These are phyloP conservation scores for Diabrotica balteata DNA, from an alignment of 2,888 invertebrate species.

Conservation along the genomic window DNA sequence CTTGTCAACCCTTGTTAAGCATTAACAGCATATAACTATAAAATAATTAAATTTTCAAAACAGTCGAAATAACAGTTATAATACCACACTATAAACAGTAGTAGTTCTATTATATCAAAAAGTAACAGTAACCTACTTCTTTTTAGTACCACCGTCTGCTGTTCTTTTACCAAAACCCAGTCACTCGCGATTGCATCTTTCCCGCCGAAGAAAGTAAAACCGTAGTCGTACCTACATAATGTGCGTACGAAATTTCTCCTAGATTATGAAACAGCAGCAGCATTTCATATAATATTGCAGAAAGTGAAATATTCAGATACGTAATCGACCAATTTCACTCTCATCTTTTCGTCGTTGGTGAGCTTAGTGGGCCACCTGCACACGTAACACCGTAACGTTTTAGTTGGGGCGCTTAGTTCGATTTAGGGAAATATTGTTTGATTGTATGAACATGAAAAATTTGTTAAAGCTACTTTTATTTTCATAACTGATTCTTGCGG, in stretches of 20 bases:
- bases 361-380: slow-evolving; percentile 12
- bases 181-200: slow-evolving; percentile 6
- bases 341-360: slow-evolving; percentile 24
- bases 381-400: not conserved
- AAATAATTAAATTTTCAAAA: no score
- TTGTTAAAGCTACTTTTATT: no score
- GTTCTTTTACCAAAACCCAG: slow-evolving; percentile 1
- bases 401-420: no score
- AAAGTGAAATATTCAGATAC: slow-evolving; percentile 29
- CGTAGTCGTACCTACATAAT: slow-evolving; percentile 15
- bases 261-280: slow-evolving; percentile 29
- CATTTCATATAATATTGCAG: slow-evolving; percentile 33
- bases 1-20: no score
- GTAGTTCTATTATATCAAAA: no score
- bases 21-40: no score
- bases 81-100: no score
- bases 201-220: slow-evolving; percentile 24
- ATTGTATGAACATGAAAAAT: no score
- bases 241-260: slow-evolving; percentile 29
- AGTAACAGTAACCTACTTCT: no score
- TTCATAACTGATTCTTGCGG: no score
- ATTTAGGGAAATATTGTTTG: no score
- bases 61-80: no score
- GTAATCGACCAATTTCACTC: slow-evolving; percentile 36
- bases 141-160: not conserved